phyloP scores from a whole-genome alignment of 2,888 invertebrate genomes.

The Minunthozetes semirufus region DNA sequence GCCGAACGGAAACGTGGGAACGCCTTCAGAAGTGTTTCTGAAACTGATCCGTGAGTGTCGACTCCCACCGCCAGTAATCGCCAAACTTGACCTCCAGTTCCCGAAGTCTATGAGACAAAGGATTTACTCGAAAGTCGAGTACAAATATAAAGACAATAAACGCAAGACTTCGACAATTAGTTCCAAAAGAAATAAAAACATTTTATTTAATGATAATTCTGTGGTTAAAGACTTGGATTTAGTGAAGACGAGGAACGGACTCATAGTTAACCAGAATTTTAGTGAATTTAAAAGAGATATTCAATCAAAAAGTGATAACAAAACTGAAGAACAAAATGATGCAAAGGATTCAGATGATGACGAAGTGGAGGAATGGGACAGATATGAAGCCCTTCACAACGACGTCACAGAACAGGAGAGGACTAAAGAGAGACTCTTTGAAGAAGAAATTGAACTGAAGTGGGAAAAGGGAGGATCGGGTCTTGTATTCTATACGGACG shows the following conservation, averaged over 20 bases:
- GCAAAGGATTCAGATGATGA: constrained; percentile 46
- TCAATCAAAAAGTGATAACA: background rate
- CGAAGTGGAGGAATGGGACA: constrained; percentile 54
- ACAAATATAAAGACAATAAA: constrained; percentile 46
- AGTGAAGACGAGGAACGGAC: constrained; percentile 35
- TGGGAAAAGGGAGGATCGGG: constrained; percentile 59
- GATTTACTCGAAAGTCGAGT: constrained; percentile 51
- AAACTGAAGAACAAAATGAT: background rate
- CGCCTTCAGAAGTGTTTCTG: constrained; percentile 52
- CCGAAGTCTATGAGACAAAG: constrained; percentile 46
- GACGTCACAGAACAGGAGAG: constrained; percentile 52
- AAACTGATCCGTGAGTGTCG: constrained; percentile 51
- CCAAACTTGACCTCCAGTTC: constrained; percentile 50
- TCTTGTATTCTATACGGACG: constrained; percentile 56
- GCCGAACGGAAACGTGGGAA: constrained; percentile 56
- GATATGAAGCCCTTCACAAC: constrained; percentile 53
- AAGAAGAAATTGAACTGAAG: constrained; percentile 50
- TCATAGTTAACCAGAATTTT: constrained; percentile 19
- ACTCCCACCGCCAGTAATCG: constrained; percentile 51
- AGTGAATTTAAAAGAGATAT: constrained; percentile 17
- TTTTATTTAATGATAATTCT: background rate
- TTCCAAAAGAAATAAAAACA: background rate
- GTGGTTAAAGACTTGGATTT: background rate
- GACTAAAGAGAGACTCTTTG: constrained; percentile 52
- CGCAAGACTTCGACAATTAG: constrained; percentile 7